Percentiles rank a stretch among this genome's conserved stretches.
phyloP scores from a whole-genome alignment of 2,888 invertebrate genomes.

The Empis livida region DNA sequence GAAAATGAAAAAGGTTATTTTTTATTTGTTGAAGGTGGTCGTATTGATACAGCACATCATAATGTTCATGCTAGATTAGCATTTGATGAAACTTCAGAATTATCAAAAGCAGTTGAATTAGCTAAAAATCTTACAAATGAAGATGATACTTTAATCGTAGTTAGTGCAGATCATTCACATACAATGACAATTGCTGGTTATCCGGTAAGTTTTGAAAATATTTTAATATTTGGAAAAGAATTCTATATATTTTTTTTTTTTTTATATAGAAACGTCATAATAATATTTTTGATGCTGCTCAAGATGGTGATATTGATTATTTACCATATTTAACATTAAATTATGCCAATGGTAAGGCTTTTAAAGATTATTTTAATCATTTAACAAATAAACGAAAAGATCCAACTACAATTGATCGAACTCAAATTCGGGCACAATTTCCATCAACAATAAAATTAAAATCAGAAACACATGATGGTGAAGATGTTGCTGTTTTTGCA shows the following conservation, averaged over 20 bases:
- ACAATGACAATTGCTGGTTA: slow-evolving; percentile 64
- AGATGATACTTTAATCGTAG: slow-evolving; percentile 65
- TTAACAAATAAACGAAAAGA: slow-evolving; percentile 20
- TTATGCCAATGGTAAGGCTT: slow-evolving; percentile 65
- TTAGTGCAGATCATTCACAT: slow-evolving; percentile 72
- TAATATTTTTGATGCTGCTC: slow-evolving; percentile 23
- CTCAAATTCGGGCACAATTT: slow-evolving; percentile 29
- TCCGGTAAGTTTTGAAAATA: slow-evolving; percentile 32
- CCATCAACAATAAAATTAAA: slow-evolving; percentile 41
- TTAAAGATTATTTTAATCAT: slow-evolving; percentile 27
- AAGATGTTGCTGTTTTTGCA: slow-evolving; percentile 69
- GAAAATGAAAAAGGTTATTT: slow-evolving; percentile 60
- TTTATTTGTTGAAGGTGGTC: slow-evolving; percentile 59
- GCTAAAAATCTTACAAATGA: slow-evolving; percentile 46
- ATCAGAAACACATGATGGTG: slow-evolving; percentile 60
- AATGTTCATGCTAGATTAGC: slow-evolving; percentile 26
- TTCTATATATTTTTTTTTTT: neutral
- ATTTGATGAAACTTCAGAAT: slow-evolving; percentile 43
- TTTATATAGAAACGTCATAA: slow-evolving; percentile 20
- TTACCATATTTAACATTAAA: slow-evolving; percentile 52
- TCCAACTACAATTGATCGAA: slow-evolving; percentile 20
- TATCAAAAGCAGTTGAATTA: slow-evolving; percentile 55
- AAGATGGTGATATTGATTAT: slow-evolving; percentile 37
- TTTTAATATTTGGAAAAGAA: neutral
- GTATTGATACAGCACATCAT: slow-evolving; percentile 33